Base-by-base conservation (phyloP, 2,113 vertebrate species). In the Plecotus auritus region DNA sequence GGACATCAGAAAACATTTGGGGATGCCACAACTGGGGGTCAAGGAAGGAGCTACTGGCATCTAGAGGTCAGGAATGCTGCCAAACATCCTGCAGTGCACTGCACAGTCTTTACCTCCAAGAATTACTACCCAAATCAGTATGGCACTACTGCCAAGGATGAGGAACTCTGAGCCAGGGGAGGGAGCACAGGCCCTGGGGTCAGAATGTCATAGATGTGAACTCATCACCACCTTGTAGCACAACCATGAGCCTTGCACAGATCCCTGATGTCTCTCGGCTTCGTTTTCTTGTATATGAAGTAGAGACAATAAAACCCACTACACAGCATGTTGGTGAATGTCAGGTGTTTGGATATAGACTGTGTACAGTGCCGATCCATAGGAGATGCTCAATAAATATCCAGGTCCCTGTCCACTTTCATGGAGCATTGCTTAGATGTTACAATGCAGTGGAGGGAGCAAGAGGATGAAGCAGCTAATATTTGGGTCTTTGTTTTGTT, bases 341-440 rank as follows among this genome's bases (percentile, higher is more conserved):
- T 73, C 73, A 18, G 4, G 7, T 66, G 73, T 69, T 32, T 28
- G 11, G n/a, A 23, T 37, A 22, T 4, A 59, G 74, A 32, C 51
- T 14, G n/a, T 26, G 1, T 1, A 3, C 7, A 12, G 32, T 32
- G 10, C 56, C 0, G 0, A 2, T 47, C 61, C 83, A 2, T 10
- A 22, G 40, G 66, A n/a, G 28, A n/a, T 12, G 49, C 78, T 61
- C 66, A 8, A 1, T 40, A 10, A 37, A 11, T 13, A 32, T 0
- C 22, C 1, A 0, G 9, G 18, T 49, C 45, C 42, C 42, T 84
- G 7, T 49, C 37, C 7, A 5, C 49, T 51, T 10, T 18, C 37
- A 22, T 45, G 17, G 45, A 61, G 30, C 32, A 12, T 14, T 51
- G 49, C 73, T 35, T 17, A 22, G 18, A 30, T 61, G 18, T 67